A percentile compares a stretch with the other conserved stretches of the same genome.
Evolutionary conservation across 1,140 invertebrate genomes (phyloP).

Genomic region (Penaeus vannamei): DNA sequence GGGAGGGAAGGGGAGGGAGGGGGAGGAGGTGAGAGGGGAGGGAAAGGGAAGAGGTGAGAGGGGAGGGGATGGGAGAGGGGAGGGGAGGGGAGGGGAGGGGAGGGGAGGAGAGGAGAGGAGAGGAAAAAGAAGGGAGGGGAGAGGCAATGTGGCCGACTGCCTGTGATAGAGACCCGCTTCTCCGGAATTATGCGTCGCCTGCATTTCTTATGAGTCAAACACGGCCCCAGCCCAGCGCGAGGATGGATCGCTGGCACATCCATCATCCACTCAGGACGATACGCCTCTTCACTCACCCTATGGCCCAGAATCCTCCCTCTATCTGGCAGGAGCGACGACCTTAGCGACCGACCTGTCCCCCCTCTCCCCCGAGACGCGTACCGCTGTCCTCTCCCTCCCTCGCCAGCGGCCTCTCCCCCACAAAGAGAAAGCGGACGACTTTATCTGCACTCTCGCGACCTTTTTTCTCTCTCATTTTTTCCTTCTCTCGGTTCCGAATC

Average conservation of each 20-base stretch:
- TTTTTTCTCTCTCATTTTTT: too few species aligned
- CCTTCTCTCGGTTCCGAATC: too few species aligned
- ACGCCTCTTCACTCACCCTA: too few species aligned
- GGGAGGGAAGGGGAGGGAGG: slow-evolving; percentile 14
- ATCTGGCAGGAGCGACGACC: slow-evolving; percentile 14
- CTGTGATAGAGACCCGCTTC: not conserved
- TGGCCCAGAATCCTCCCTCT: too few species aligned
- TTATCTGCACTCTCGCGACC: too few species aligned
- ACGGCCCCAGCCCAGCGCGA: too few species aligned
- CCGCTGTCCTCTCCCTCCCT: not conserved
- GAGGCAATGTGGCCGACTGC: not conserved
- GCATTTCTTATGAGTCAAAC: too few species aligned
- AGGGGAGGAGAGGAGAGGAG: not conserved
- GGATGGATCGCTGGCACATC: too few species aligned
- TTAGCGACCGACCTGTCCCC: not conserved
- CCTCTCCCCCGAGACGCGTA: not conserved
- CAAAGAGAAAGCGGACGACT: too few species aligned
- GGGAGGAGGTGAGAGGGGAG: slow-evolving; percentile 4
- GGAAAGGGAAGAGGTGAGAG: slow-evolving; percentile 1
- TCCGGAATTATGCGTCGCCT: too few species aligned
- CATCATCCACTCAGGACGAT: too few species aligned
- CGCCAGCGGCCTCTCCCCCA: not conserved
- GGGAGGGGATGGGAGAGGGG: not conserved
- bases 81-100: not conserved
- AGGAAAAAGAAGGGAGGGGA: not conserved